phyloP scores from a whole-genome alignment of 2,113 vertebrate species.

The Sebastes fasciatus region DNA sequence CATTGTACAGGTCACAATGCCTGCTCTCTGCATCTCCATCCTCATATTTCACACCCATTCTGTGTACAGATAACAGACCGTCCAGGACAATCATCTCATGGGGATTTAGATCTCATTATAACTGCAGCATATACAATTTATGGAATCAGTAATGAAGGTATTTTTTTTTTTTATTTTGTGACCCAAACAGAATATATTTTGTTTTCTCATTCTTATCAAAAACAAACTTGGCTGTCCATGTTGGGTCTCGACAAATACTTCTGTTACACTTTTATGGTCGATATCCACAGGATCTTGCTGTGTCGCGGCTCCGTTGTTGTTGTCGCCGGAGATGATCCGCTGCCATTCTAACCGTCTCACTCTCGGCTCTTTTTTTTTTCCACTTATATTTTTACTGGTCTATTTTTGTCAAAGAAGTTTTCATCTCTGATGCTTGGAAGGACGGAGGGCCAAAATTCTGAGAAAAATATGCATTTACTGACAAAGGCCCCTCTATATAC shows the following conservation, averaged over 20 bases:
- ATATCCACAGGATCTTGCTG: constrained; percentile 14
- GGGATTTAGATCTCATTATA: constrained; percentile 39
- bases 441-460: too few species aligned
- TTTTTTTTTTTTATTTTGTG: neutral
- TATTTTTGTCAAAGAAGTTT: neutral
- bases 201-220: neutral
- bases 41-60: constrained; percentile 6
- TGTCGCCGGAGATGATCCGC: neutral
- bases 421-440: neutral
- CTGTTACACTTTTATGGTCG: neutral
- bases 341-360: neutral
- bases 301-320: fast-evolving
- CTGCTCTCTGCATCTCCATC: constrained; percentile 21
- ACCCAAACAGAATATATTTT: neutral
- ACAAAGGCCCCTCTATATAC: too few species aligned
- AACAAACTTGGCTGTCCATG: neutral
- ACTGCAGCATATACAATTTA: neutral
- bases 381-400: neutral
- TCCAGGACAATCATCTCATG: constrained; percentile 12
- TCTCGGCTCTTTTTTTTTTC: too few species aligned
- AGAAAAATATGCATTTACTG: too few species aligned
- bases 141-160: neutral
- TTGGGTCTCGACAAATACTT: neutral
- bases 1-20: neutral
- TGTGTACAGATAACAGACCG: constrained; percentile 15